Evolutionary conservation across 1,140 invertebrate species (phyloP).

Genomic region (Drosophila asahinai): DNA sequence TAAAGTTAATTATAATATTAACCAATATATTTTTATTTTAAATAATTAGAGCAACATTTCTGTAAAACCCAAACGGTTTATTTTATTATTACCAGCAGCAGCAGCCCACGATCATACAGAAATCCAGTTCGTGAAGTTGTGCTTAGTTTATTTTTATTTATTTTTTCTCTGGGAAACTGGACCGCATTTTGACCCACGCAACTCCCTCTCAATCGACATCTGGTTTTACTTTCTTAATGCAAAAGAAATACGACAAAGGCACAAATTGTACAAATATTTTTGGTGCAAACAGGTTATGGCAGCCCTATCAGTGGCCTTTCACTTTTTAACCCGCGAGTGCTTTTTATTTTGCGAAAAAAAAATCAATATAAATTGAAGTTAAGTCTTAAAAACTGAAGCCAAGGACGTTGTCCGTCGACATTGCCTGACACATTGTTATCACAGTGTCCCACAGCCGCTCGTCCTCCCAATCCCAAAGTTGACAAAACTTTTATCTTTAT

Average conservation of each 20-base stretch:
- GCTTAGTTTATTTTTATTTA: conserved; percentile 12
- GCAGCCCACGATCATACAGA: background rate
- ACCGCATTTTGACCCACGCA: conserved; percentile 27
- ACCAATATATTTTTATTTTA: background rate
- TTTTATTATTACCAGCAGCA: background rate
- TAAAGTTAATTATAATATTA: background rate
- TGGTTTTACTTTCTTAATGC: conserved; percentile 60
- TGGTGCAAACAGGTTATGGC: conserved; percentile 62
- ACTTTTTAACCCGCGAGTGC: conserved; percentile 49
- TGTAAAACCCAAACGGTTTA: background rate
- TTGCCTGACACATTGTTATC: conserved; percentile 79
- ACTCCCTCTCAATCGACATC: conserved; percentile 40
- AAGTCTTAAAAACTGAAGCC: conserved; percentile 56
- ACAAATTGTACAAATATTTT: conserved; percentile 54
- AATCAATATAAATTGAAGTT: conserved; percentile 53
- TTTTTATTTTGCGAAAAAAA: conserved; percentile 24
- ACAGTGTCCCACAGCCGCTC: conserved; percentile 47
- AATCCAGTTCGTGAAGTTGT: conserved; percentile 17
- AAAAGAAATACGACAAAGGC: conserved; percentile 16
- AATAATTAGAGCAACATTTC: background rate
- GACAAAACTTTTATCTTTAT: conserved; percentile 78
- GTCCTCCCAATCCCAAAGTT: conserved; percentile 23
- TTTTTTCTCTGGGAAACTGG: conserved; percentile 9
- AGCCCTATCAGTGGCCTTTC: conserved; percentile 58
- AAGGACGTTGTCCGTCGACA: conserved; percentile 57